Base-by-base conservation (phyloP, 2,888 invertebrate genomes). In the Andrena chrysosceles region DNA sequence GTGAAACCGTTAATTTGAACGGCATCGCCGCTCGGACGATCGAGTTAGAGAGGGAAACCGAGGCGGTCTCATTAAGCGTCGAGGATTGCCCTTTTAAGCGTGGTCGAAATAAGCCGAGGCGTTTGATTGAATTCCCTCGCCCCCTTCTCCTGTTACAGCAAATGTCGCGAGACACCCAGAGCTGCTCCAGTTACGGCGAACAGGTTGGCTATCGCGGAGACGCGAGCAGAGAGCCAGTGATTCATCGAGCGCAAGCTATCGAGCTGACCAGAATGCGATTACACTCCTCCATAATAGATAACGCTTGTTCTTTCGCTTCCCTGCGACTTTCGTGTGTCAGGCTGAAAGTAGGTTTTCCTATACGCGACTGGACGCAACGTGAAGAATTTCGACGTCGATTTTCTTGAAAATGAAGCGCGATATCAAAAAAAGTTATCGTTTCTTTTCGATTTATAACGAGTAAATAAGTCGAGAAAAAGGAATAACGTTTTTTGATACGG, bases 141-240 rank as follows among this genome's bases (percentile, higher is more conserved):
- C 69, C 56, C 23, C 56, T 23, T 49, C 33, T 62, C 42, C 73
- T 62, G 49, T 67, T 42, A 31, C 23, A 29, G 70, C 8, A 67
- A 83, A 67, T 62, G 77, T 77, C 83, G 77, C 77, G 68, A 75
- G 60, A 73, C 72, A 73, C 33, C 71, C 64, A 54, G 70, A 56
- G 70, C 72, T 82, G 85, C 85, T 85, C 85, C 75, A 85, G 82
- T 85, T 85, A 85, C 85, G 72, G 81, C 16, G 73, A 84, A 81
- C 81, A 81, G 84, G 78, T 81, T 84, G 49, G 64, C 67, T 26
- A 68, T 73, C 72, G 42, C 62, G 49, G 72, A 60, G 60, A 52
- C 80, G 66, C 71, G 70, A 56, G 71, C 70, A 48, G 64, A 84
- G 67, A 81, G 67, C 71, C 31, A 81, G 56, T 83, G 84, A 84